Conservation (phyloP, 2,797 vertebrate species). For the Spheniscus humboldti region DNA sequence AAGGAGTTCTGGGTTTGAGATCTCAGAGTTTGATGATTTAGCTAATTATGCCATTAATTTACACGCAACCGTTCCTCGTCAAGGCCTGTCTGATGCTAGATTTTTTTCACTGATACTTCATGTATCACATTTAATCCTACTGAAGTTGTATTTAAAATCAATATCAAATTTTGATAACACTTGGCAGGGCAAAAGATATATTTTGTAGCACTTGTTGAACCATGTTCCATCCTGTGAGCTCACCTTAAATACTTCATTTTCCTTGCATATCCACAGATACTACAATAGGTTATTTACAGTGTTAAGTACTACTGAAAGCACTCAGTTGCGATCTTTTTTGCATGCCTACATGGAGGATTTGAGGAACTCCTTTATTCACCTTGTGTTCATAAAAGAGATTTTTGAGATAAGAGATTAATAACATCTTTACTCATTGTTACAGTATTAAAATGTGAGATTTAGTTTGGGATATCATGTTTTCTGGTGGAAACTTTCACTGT, state of each 20-base stretch:
- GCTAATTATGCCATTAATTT: constrained; percentile 27
- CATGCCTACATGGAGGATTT: background rate
- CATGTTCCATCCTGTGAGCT: background rate
- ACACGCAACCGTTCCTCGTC: background rate
- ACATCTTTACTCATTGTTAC: background rate
- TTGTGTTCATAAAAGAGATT: background rate
- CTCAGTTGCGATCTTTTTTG: background rate
- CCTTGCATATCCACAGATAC: background rate
- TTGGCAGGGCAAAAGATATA: background rate
- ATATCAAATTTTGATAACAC: background rate
- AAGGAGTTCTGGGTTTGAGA: background rate
- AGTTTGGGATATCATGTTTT: background rate
- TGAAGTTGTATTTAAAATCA: background rate
- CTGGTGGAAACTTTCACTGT: background rate
- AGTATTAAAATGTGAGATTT: background rate
- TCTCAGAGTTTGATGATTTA: background rate
- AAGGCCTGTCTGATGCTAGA: background rate
- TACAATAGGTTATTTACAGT: background rate
- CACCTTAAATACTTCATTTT: background rate
- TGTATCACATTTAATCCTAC: background rate
- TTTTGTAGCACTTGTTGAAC: background rate
- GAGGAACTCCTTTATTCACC: background rate
- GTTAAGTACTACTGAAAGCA: background rate
- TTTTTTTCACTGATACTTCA: background rate
- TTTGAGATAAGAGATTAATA: background rate